A percentile compares a stretch with the other conserved stretches of the same genome.
phyloP scores from a whole-genome alignment of 2,113 vertebrate species.

The Leptosomus discolor region DNA sequence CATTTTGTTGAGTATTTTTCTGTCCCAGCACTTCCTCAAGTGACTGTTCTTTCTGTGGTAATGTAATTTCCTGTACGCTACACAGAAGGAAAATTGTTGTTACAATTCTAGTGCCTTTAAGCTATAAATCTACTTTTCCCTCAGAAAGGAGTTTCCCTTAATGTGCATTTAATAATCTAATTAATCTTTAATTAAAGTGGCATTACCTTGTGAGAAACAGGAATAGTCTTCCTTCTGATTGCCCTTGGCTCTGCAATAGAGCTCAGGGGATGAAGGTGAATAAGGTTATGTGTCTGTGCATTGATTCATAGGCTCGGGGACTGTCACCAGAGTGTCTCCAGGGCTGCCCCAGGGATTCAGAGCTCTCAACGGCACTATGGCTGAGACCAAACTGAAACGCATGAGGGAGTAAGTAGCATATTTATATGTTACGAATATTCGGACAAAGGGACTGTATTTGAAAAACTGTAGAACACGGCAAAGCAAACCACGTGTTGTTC shows the following conservation, averaged over 20 bases:
- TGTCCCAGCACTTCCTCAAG: neutral
- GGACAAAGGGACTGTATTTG: neutral
- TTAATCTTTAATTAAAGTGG: conserved; percentile 55
- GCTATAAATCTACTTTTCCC: conserved; percentile 8
- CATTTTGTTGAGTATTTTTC: neutral
- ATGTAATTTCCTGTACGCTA: neutral
- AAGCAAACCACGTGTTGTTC: neutral
- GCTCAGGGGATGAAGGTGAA: conserved; percentile 23
- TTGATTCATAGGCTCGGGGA: conserved; percentile 73
- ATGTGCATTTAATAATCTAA: conserved; percentile 34
- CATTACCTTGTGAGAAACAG: conserved; percentile 15
- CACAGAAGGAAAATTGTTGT: neutral
- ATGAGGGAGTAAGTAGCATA: conserved; percentile 74
- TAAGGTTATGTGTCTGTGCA: conserved; percentile 52
- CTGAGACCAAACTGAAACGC: conserved; percentile 65
- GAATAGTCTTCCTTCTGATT: conserved; percentile 21
- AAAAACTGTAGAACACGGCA: neutral
- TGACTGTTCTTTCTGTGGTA: neutral
- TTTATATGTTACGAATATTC: neutral
- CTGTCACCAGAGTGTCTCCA: conserved; percentile 35
- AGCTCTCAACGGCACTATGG: conserved; percentile 63
- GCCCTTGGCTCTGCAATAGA: conserved; percentile 28
- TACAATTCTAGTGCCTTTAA: neutral
- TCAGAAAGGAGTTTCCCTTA: conserved; percentile 32
- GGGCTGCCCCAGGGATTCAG: neutral